phyloP scores from a whole-genome alignment of 2,113 vertebrate genomes.

The Ovis aries region DNA sequence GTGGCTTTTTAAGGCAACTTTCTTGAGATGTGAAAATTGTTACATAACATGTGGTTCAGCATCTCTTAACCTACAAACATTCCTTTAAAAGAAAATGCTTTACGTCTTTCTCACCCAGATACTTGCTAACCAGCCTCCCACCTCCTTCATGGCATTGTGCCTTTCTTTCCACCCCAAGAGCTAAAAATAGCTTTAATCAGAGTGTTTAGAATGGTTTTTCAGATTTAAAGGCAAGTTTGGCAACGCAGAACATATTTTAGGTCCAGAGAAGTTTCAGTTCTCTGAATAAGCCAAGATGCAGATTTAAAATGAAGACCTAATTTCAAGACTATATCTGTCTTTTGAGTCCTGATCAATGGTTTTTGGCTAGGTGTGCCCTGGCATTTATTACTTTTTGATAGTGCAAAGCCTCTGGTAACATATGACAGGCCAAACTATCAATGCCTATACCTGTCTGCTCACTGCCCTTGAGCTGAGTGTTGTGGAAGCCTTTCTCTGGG shows the following conservation, averaged over 20 bases:
- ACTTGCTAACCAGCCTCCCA: background rate
- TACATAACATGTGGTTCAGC: background rate
- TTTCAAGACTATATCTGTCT: background rate
- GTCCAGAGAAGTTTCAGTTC: background rate
- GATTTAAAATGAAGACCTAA: background rate
- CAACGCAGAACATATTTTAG: background rate
- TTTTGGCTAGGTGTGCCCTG: background rate
- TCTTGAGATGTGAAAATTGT: constrained; percentile 3
- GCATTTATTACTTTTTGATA: background rate
- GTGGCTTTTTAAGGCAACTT: background rate
- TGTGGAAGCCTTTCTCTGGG: background rate
- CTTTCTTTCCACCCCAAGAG: background rate
- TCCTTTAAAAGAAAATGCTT: background rate
- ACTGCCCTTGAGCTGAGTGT: background rate
- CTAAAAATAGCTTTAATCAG: background rate
- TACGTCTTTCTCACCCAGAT: background rate
- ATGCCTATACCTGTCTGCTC: accelerated
- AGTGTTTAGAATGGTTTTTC: background rate
- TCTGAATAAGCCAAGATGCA: background rate
- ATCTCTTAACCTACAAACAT: constrained; percentile 18
- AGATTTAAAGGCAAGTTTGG: background rate
- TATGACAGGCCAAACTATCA: background rate
- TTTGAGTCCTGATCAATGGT: background rate
- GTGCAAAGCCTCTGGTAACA: background rate
- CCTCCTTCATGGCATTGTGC: background rate